Evolutionary conservation across 2,113 vertebrate species (phyloP).

Genomic region (Cryptomyrus ogoouensis): DNA sequence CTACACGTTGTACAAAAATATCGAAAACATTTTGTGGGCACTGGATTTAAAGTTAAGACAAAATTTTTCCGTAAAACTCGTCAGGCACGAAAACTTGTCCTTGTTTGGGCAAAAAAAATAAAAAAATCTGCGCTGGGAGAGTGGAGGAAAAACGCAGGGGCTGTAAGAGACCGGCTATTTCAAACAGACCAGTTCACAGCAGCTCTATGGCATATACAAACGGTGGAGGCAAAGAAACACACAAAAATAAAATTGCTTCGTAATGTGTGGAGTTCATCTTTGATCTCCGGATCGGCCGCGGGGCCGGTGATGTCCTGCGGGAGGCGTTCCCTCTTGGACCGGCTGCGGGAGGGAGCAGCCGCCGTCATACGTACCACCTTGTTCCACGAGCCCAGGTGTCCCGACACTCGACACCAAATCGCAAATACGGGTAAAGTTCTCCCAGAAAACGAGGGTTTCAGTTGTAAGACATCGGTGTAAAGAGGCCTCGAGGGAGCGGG

Average conservation of each 20-base stretch:
- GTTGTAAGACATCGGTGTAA: not conserved
- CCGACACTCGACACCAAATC: not conserved
- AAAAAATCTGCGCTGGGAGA: conserved; percentile 4
- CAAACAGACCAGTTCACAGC: conserved; percentile 13
- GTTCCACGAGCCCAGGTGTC: not conserved
- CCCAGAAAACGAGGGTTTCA: not conserved
- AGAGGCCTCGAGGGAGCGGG: not conserved
- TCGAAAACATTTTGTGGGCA: conserved; percentile 67
- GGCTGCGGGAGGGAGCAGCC: not conserved
- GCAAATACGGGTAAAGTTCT: not conserved
- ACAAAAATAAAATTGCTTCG: conserved; percentile 24
- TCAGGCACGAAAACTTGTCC: conserved; percentile 68
- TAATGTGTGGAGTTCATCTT: not conserved
- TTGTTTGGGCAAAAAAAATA: conserved; percentile 31
- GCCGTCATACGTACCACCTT: not conserved
- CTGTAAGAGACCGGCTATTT: conserved; percentile 22
- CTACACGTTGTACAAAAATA: conserved; percentile 85
- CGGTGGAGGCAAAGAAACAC: not conserved
- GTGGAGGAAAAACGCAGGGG: not conserved
- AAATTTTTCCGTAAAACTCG: conserved; percentile 52
- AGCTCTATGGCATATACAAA: conserved; percentile 29
- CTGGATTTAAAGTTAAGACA: conserved; percentile 54
- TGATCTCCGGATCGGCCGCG: not conserved
- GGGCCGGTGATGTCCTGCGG: not conserved
- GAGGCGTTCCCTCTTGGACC: not conserved